phyloP scores from a whole-genome alignment of 2,113 vertebrate species.

The Tetrax tetrax region DNA sequence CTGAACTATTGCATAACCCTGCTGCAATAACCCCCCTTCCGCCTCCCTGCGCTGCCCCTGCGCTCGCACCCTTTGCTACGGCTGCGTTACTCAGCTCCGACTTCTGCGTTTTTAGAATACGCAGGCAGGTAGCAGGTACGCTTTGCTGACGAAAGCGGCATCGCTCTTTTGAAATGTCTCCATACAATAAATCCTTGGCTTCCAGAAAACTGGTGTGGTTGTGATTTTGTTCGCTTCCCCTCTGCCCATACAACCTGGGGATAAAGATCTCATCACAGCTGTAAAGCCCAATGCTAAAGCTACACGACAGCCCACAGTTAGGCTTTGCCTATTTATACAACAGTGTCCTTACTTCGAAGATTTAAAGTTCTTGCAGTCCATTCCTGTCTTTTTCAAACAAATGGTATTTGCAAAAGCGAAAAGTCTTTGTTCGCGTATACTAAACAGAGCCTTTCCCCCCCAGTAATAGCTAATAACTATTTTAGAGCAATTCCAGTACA shows the following conservation, averaged over 20 bases:
- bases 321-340: neutral
- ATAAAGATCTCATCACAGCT: neutral
- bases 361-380: neutral
- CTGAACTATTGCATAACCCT: neutral
- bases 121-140: neutral
- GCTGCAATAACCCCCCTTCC: neutral
- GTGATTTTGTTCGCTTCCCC: neutral
- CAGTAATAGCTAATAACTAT: constrained; percentile 21
- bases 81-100: neutral
- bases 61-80: neutral
- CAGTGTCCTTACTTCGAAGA: neutral
- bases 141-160: neutral
- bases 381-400: neutral
- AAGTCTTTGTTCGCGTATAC: neutral
- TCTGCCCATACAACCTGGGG: neutral
- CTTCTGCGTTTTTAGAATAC: neutral
- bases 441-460: neutral
- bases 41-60: neutral
- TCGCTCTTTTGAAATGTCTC: neutral
- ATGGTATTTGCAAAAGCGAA: neutral
- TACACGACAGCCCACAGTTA: neutral
- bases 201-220: neutral
- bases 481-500: constrained; percentile 41
- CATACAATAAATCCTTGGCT: neutral
- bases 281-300: neutral